Evolutionary conservation across 2,113 vertebrate genomes (phyloP).

Genomic region (Candoia aspera): DNA sequence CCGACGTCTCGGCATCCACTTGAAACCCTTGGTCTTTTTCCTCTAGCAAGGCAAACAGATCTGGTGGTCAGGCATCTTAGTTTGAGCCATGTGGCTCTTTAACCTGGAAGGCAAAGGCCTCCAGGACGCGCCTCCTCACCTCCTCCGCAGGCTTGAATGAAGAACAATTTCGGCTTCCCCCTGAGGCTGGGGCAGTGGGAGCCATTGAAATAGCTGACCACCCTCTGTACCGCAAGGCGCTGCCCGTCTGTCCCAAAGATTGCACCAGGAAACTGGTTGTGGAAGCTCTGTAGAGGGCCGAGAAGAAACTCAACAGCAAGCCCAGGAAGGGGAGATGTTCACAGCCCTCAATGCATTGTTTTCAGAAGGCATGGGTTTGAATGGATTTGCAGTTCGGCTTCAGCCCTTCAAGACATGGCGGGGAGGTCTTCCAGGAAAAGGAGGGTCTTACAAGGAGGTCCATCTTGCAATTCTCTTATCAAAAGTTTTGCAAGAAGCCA

Average conservation of each 20-base stretch:
- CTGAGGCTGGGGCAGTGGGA: slow-evolving; percentile 82
- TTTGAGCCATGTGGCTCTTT: neutral
- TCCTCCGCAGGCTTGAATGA: slow-evolving; percentile 97
- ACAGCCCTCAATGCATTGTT: too few relatives aligned
- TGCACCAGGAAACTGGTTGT: slow-evolving; percentile 89
- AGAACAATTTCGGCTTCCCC: slow-evolving; percentile 96
- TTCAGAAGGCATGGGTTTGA: too few relatives aligned
- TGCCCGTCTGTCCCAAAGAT: slow-evolving; percentile 86
- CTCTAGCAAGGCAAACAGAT: slow-evolving; percentile 67
- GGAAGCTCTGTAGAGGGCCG: slow-evolving; percentile 46
- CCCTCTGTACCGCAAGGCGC: slow-evolving; percentile 79
- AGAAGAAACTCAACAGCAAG: neutral
- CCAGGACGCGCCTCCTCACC: slow-evolving; percentile 68
- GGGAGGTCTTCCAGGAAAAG: too few relatives aligned
- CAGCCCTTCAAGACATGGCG: too few relatives aligned
- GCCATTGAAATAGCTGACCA: slow-evolving; percentile 90
- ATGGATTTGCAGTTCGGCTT: neutral
- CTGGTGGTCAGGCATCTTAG: too few relatives aligned
- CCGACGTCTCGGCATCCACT: slow-evolving; percentile 63
- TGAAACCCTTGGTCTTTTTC: slow-evolving; percentile 83
- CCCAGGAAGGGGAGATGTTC: too few relatives aligned
- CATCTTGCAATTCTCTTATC: too few relatives aligned
- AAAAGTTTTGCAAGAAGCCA: neutral
- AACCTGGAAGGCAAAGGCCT: too few relatives aligned
- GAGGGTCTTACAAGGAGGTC: too few relatives aligned